These are phyloP conservation scores for Gymnocypris eckloni DNA, from an alignment of 2,797 vertebrate genomes.

Conservation along the genomic window DNA sequence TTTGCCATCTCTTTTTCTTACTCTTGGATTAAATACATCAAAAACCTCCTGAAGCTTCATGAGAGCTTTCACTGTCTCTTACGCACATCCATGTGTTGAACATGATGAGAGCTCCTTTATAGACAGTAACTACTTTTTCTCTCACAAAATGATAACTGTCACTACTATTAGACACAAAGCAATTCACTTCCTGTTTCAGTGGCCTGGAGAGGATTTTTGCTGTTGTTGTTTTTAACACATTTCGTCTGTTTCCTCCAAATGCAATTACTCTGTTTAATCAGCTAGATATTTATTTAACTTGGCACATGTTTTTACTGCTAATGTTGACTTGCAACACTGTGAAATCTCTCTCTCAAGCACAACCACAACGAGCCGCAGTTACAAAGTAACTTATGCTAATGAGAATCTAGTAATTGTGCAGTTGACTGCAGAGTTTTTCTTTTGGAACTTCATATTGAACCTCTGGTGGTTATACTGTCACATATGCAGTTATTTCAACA, in stretches of 20 bases:
- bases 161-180: neutral
- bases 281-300: conserved; percentile 36
- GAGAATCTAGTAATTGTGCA: conserved; percentile 39
- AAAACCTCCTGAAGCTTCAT: conserved; percentile 15
- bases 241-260: conserved; percentile 9
- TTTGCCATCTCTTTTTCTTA: neutral
- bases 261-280: conserved; percentile 59
- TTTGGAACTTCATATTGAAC: neutral
- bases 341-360: conserved; percentile 9
- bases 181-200: neutral
- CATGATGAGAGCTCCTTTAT: conserved; percentile 14
- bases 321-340: conserved; percentile 3
- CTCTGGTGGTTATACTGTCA: neutral
- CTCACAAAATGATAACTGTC: neutral
- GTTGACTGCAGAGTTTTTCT: conserved; percentile 33
- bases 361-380: conserved; percentile 25
- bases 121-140: neutral
- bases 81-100: conserved; percentile 1
- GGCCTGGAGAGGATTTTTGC: neutral
- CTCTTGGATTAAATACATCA: conserved; percentile 33
- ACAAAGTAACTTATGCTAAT: conserved; percentile 53
- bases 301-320: neutral
- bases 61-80: conserved; percentile 5
- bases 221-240: conserved; percentile 3
- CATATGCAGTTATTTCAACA: neutral